Evolutionary conservation across 2,797 vertebrate species (phyloP).

Genomic region (Corythornis leucogaster): DNA sequence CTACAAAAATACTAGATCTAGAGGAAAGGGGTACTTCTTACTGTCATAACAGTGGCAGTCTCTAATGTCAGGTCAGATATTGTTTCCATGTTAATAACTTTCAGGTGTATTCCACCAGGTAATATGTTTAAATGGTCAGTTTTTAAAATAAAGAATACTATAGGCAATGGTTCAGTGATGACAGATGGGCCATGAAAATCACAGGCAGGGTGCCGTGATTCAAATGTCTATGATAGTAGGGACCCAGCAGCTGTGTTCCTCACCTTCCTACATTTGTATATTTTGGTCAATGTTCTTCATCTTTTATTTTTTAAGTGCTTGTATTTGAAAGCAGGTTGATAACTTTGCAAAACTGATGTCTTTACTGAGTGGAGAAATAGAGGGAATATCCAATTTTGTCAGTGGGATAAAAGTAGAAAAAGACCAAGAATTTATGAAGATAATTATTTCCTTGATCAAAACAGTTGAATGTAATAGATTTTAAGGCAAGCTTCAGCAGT

Average conservation of each 20-base stretch:
- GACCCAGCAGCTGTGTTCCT: background rate
- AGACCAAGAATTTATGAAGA: background rate
- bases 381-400: background rate
- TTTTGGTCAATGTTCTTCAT: background rate
- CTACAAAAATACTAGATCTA: background rate
- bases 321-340: background rate
- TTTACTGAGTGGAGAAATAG: background rate
- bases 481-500: background rate
- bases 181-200: background rate
- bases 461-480: background rate
- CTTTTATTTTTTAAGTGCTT: background rate
- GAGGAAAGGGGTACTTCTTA: background rate
- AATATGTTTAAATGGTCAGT: background rate
- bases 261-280: background rate
- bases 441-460: background rate
- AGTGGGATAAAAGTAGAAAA: background rate
- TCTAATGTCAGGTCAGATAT: background rate
- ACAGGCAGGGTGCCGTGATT: background rate
- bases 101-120: background rate
- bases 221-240: background rate
- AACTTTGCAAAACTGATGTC: background rate
- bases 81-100: background rate
- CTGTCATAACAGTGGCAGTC: fast-evolving
- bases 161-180: background rate
- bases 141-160: background rate